phyloP scores from a whole-genome alignment of 2,113 vertebrate genomes.

The Mesocricetus auratus region DNA sequence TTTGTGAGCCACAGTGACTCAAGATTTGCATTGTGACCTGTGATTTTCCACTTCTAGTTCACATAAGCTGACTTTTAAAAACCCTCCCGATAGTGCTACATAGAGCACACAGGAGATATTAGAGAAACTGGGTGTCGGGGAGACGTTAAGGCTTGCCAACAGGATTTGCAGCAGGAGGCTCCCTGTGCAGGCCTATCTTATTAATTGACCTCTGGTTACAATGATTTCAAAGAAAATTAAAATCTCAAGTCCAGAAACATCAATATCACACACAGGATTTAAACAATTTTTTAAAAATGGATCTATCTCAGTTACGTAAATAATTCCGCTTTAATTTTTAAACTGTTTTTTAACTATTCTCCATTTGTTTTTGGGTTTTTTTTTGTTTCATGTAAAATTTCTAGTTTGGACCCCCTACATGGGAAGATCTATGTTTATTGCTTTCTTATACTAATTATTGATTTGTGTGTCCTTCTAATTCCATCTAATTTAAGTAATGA shows the following conservation, averaged over 20 bases:
- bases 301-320: neutral
- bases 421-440: neutral
- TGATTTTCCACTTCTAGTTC: neutral
- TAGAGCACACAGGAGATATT: neutral
- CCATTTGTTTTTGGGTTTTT: constrained; percentile 5
- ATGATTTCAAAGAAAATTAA: constrained; percentile 51
- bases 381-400: constrained; percentile 40
- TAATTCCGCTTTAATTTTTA: constrained; percentile 22
- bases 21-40: neutral
- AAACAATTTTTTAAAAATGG: neutral
- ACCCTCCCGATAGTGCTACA: neutral
- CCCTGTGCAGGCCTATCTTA: neutral
- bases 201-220: neutral
- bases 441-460: neutral
- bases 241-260: neutral
- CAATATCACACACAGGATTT: neutral
- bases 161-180: neutral
- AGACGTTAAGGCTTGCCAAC: neutral
- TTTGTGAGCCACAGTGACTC: neutral
- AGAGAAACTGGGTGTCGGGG: neutral
- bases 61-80: neutral
- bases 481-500: neutral
- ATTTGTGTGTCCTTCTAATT: constrained; percentile 1
- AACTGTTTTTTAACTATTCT: constrained; percentile 16
- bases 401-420: neutral